Conservation (phyloP, 2,888 invertebrate species). For the Campoplex nolae region DNA sequence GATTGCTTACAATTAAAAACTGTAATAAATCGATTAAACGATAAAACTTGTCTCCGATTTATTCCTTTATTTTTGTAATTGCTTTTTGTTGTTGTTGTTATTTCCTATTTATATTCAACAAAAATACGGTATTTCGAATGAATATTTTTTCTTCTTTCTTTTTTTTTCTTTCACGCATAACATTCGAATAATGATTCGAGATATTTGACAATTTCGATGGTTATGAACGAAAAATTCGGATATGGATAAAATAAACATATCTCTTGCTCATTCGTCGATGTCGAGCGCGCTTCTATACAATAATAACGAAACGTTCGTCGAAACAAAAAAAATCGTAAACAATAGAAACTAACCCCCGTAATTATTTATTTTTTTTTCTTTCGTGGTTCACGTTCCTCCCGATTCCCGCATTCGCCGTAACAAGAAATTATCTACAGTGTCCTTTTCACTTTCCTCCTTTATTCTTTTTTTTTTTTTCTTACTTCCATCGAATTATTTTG, state of each 20-base stretch:
- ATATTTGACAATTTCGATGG: conserved; percentile 7
- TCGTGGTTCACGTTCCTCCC: conserved; percentile 45
- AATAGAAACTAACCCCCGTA: conserved; percentile 5
- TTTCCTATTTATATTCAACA: not conserved
- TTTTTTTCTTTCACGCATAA: not conserved
- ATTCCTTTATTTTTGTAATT: not conserved
- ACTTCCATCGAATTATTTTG: conserved; percentile 47
- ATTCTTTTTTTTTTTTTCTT: not conserved
- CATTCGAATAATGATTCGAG: not conserved
- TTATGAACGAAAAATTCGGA: not conserved
- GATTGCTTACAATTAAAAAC: not conserved
- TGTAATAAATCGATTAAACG: not conserved
- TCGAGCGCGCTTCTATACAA: conserved; percentile 27
- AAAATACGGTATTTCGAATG: not conserved
- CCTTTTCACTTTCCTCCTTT: conserved; percentile 47
- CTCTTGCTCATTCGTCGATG: not conserved
- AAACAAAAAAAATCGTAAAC: conserved; percentile 6
- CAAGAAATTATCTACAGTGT: conserved; percentile 81
- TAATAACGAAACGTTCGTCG: conserved; percentile 41
- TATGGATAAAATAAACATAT: conserved; percentile 2
- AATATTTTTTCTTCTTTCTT: not conserved
- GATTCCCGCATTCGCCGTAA: conserved; percentile 72
- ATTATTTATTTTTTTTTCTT: not conserved
- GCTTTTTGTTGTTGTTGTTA: not conserved
- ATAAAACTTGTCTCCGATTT: not conserved